These are phyloP conservation scores for Acanthosepion pharaonis DNA, from an alignment of 2,888 invertebrate genomes.

Conservation along the genomic window DNA sequence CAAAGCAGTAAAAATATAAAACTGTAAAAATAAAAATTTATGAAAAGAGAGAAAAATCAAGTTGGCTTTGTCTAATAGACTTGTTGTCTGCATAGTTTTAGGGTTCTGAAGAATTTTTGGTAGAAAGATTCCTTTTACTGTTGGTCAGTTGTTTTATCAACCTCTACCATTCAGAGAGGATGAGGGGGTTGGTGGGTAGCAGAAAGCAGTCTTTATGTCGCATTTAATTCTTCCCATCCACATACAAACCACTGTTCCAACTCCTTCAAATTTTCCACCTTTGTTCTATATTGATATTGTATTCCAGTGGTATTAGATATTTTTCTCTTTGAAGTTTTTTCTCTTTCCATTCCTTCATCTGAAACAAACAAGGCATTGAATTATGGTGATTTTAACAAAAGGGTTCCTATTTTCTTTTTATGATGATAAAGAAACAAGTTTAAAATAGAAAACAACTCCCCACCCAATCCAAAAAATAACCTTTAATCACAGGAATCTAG, in stretches of 20 bases:
- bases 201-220: too few species aligned
- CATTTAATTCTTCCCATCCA: too few species aligned
- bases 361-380: not conserved
- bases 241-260: not conserved
- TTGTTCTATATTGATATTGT: not conserved
- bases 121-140: not conserved
- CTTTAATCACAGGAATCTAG: too few species aligned
- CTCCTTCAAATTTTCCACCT: not conserved
- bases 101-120: not conserved
- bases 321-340: not conserved
- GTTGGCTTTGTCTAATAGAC: not conserved
- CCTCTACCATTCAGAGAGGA: too few species aligned
- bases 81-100: not conserved
- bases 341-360: not conserved
- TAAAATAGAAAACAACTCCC: too few species aligned
- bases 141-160: not conserved
- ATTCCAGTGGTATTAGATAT: not conserved
- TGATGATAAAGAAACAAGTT: too few species aligned
- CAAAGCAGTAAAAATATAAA: not conserved
- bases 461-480: too few species aligned
- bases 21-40: not conserved
- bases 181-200: too few species aligned
- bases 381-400: not conserved
- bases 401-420: not conserved
- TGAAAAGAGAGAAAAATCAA: not conserved